phyloP scores from a whole-genome alignment of 2,797 vertebrate genomes.

The Arctocebus calabarensis region DNA sequence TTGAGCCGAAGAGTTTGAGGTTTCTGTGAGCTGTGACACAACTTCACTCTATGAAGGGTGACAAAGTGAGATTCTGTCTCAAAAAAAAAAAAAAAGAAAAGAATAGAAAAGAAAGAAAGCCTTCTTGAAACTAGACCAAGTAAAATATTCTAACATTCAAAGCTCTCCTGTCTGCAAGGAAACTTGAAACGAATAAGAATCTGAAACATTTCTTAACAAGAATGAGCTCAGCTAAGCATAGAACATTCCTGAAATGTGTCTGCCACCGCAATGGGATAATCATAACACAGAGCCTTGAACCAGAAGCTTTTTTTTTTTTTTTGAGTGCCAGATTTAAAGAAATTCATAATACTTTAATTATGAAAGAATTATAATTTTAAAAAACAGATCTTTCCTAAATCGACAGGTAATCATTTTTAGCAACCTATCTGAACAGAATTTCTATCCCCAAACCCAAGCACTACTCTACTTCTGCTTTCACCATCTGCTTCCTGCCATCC shows the following conservation, averaged over 20 bases:
- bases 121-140: conserved; percentile 58
- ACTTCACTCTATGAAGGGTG: no score
- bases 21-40: no score
- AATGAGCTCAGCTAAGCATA: conserved; percentile 69
- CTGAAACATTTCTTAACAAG: conserved; percentile 71
- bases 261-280: conserved; percentile 57
- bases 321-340: conserved; percentile 50
- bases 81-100: no score
- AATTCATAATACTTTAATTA: conserved; percentile 48
- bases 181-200: conserved; percentile 66
- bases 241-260: conserved; percentile 70
- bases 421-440: conserved; percentile 42
- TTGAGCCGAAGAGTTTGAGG: no score
- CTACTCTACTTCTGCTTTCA: conserved; percentile 39
- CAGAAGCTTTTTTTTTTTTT: conserved; percentile 41
- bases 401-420: conserved; percentile 57
- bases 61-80: no score
- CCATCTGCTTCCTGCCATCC: conserved; percentile 71
- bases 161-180: conserved; percentile 56
- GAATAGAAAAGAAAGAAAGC: no score
- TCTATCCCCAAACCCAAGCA: neutral
- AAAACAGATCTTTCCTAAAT: conserved; percentile 60
- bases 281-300: conserved; percentile 58
- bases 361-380: conserved; percentile 55
- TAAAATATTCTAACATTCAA: conserved; percentile 70